phyloP scores from a whole-genome alignment of 2,888 invertebrate species.

The Caprella mutica region DNA sequence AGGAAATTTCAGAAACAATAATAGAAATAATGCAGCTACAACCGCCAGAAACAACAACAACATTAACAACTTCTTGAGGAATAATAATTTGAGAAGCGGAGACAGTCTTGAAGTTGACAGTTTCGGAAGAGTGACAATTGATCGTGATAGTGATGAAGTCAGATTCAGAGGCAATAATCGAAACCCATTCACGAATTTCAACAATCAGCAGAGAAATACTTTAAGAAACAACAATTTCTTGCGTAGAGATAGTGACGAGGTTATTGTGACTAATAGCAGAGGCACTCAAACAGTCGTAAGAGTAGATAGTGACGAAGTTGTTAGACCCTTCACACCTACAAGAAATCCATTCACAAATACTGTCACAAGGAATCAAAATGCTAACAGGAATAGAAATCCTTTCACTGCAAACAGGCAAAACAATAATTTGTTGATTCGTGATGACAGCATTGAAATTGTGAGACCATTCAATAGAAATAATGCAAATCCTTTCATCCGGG shows the following conservation, averaged over 20 bases:
- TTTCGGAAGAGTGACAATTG: neutral
- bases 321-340: neutral
- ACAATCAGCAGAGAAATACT: neutral
- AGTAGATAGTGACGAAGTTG: conserved; percentile 2
- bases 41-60: neutral
- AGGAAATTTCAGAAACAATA: too few relatives aligned
- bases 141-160: neutral
- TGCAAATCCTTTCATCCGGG: neutral
- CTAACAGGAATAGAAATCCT: conserved; percentile 5
- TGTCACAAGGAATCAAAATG: too few relatives aligned
- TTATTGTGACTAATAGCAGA: too few relatives aligned
- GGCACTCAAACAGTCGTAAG: too few relatives aligned
- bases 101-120: conserved; percentile 7
- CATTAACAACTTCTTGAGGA: neutral
- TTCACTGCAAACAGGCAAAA: neutral
- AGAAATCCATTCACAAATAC: neutral
- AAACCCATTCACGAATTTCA: neutral
- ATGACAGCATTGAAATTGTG: conserved; percentile 9
- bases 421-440: too few relatives aligned
- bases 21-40: neutral
- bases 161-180: too few relatives aligned
- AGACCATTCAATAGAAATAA: neutral
- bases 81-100: neutral
- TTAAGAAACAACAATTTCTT: neutral
- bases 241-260: neutral